Base-by-base conservation (phyloP, 2,113 vertebrate genomes). In the Cochlearius cochlearius region DNA sequence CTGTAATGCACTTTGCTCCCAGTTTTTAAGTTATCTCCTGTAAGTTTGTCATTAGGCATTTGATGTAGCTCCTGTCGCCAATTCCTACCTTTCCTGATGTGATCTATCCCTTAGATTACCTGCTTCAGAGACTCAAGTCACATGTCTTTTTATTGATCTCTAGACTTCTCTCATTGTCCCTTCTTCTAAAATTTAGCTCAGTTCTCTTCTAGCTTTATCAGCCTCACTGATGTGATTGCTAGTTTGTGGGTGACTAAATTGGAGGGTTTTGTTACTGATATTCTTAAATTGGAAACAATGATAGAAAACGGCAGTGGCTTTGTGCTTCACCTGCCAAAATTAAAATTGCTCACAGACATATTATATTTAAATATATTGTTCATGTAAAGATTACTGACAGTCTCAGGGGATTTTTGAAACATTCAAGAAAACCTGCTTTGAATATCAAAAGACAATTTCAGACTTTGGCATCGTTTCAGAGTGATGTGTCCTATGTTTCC, bases 251-350 rank as follows among this genome's bases (percentile, higher is more conserved):
- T 89, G 80, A 94, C 23, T 94, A 91, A 91, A 96, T 82, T 85
- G 92, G 73, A 94, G 84, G 91, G 84, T 55, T 95, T 95, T 94
- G 73, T 95, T 94, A 94, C 77, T 76, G 59, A 68, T 71, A 30
- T 76, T 83, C 93, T 88, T 86, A 95, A 96, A 93, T 49, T 91
- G 71, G 93, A 96, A 97, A 91, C 67, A 90, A 77, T 74, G 55
- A 79, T 77, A 90, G 92, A 88, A 97, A 95, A 90, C 82, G 83
- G n/a, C 78, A 88, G 38, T 63, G 67, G 23, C 36, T 92, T 92
- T 92, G 43, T 90, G 41, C 78, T 88, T 94, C 72, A 83, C 50
- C 52, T 94, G 43, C 0, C 4, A 92, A 93, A 92, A 89, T 88
- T 92, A 86, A 86, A 80, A 94, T 41, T 93, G 82, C 73, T 52